Conservation (phyloP, 2,113 vertebrate genomes). For the Podocnemis expansa region DNA sequence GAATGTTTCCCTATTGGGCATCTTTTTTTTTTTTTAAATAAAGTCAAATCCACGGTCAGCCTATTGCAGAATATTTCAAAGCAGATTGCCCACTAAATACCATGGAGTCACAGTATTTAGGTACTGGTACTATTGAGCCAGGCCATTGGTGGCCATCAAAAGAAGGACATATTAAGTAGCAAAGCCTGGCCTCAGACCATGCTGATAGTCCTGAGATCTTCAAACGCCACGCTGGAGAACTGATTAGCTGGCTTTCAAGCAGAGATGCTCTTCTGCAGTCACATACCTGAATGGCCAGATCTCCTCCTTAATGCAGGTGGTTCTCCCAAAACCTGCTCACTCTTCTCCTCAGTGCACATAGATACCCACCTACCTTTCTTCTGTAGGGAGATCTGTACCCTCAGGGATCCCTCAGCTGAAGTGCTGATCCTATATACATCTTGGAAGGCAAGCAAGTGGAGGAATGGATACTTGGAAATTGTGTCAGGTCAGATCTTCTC, state of each 20-base stretch:
- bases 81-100: not conserved
- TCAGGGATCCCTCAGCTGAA: not conserved
- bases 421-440: not conserved
- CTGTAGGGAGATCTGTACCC: not conserved
- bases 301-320: not conserved
- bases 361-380: not conserved
- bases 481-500: not conserved
- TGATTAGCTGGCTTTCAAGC: not conserved
- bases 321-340: not conserved
- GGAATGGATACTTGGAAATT: not conserved
- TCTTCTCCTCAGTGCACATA: not conserved
- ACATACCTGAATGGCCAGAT: not conserved
- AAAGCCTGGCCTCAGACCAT: not conserved
- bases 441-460: not conserved
- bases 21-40: not conserved
- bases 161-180: not conserved
- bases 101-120: not conserved
- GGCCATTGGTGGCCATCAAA: not conserved
- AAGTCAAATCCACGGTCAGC: not conserved
- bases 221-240: not conserved
- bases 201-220: not conserved
- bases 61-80: not conserved
- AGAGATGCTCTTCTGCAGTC: not conserved
- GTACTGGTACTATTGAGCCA: not conserved
- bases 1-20: not conserved